Percentiles rank a stretch among this genome's conserved stretches.
Conservation (phyloP, 1,140 invertebrate genomes). For the Heliconius melpomene region DNA sequence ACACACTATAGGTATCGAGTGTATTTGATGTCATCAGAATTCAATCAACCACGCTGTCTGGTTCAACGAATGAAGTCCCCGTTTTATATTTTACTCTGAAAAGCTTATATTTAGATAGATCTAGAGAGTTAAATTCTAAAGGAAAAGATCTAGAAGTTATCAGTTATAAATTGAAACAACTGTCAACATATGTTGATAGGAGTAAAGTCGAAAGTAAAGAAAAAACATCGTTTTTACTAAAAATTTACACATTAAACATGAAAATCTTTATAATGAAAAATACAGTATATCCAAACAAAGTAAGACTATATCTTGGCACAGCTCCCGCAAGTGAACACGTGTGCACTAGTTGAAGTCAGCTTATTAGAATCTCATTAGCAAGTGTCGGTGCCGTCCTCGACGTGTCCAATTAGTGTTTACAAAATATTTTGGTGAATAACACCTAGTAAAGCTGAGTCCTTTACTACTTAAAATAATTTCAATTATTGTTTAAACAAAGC, state of each 20-base stretch:
- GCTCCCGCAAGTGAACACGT: background rate
- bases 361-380: background rate
- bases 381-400: background rate
- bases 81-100: background rate
- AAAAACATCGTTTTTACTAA: too few species aligned
- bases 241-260: too few species aligned
- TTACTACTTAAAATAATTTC: too few species aligned
- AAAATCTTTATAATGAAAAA: too few species aligned
- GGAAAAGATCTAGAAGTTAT: background rate
- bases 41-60: slow-evolving; percentile 5
- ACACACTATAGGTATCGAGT: background rate
- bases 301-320: background rate
- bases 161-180: background rate
- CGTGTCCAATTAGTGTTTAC: background rate
- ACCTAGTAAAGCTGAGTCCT: too few species aligned
- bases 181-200: background rate
- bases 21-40: slow-evolving; percentile 16
- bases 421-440: background rate
- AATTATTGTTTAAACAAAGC: too few species aligned
- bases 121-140: background rate
- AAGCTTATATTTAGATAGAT: background rate
- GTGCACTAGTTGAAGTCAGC: background rate
- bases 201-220: too few species aligned
- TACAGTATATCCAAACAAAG: background rate
- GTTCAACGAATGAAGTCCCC: background rate